Percentiles rank a stretch among this genome's conserved stretches.
Conservation (phyloP, 1,140 invertebrate genomes). For the Trachelipus rathkii region DNA sequence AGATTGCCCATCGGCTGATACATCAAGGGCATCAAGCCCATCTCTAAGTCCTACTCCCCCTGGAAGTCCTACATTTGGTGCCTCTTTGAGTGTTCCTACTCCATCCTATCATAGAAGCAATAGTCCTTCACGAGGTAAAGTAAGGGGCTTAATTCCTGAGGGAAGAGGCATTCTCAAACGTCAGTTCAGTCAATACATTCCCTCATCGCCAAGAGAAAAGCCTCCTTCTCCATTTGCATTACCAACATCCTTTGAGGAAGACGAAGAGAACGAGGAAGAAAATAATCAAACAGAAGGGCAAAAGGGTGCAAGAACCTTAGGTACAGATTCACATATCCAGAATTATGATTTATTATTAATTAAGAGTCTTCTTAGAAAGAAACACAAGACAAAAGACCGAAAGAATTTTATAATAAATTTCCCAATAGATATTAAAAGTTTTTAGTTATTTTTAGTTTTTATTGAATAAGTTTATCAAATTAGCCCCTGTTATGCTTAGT, state of each 20-base stretch:
- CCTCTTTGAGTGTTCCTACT: background rate
- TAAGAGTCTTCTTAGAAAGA: too few species aligned
- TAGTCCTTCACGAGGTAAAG: background rate
- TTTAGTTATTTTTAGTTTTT: too few species aligned
- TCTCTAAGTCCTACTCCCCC: constrained; percentile 28
- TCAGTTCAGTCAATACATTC: constrained; percentile 17
- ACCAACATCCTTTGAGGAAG: constrained; percentile 26
- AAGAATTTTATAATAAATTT: too few species aligned
- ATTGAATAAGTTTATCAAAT: too few species aligned
- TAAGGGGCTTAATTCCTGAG: background rate
- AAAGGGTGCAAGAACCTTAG: background rate
- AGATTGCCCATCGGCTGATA: constrained; percentile 37
- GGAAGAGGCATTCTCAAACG: constrained; percentile 12
- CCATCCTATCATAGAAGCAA: background rate
- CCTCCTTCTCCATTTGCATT: constrained; percentile 14
- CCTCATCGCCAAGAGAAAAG: constrained; percentile 8
- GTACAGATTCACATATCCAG: too few species aligned
- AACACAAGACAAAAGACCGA: too few species aligned
- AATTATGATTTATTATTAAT: too few species aligned
- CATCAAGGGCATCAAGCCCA: constrained; percentile 29
- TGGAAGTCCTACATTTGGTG: constrained; percentile 14
- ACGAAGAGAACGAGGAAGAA: background rate
- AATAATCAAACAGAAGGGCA: background rate
- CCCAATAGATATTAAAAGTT: too few species aligned
- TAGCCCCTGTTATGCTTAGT: too few species aligned